Percentiles rank a stretch among this genome's conserved stretches.
phyloP scores from a whole-genome alignment of 2,797 vertebrate species.

The Poecilia velifera region DNA sequence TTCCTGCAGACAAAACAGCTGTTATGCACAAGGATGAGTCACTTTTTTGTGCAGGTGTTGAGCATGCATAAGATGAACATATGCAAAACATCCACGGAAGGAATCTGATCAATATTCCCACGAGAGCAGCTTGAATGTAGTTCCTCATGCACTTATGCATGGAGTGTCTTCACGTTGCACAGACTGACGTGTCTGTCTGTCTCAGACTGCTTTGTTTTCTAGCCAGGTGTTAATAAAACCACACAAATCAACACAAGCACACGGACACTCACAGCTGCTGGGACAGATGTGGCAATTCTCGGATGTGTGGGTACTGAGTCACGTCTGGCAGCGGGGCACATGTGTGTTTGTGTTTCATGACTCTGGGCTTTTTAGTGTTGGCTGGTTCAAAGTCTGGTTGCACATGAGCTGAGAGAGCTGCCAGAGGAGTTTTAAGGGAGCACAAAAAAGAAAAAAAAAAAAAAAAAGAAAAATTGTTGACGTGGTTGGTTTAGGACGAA shows the following conservation, averaged over 20 bases:
- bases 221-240: conserved; percentile 61
- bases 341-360: conserved; percentile 60
- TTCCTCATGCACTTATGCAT: conserved; percentile 43
- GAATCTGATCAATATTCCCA: conserved; percentile 35
- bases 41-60: conserved; percentile 17
- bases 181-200: background rate
- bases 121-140: conserved; percentile 37
- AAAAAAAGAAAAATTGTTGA: conserved; percentile 17
- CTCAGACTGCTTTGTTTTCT: conserved; percentile 52
- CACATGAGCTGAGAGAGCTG: conserved; percentile 32
- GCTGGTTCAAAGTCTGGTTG: conserved; percentile 58
- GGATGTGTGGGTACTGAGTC: conserved; percentile 64
- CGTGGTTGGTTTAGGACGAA: conserved; percentile 32
- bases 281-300: conserved; percentile 71
- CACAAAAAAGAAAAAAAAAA: conserved; percentile 22
- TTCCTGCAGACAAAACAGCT: conserved; percentile 7
- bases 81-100: conserved; percentile 10
- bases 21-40: background rate
- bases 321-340: conserved; percentile 59
- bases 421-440: conserved; percentile 25
- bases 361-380: conserved; percentile 41
- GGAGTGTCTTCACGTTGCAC: conserved; percentile 12
- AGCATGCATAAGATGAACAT: conserved; percentile 23
- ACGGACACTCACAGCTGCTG: conserved; percentile 55
- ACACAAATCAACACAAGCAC: conserved; percentile 17